phyloP scores from a whole-genome alignment of 2,797 vertebrate species.

The Discoglossus pictus region DNA sequence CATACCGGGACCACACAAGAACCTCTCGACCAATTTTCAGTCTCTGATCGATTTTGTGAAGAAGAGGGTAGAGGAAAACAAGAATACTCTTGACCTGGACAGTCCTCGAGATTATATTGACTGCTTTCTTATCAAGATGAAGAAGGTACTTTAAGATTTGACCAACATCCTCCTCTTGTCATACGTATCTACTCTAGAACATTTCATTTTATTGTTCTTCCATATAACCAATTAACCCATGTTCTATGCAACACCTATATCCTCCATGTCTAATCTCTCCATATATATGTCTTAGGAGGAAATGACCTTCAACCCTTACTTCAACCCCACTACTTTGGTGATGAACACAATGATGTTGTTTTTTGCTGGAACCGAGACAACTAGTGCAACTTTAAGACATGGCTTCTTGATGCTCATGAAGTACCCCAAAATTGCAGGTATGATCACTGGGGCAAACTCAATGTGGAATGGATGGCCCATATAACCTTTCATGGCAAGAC shows the following conservation, averaged over 20 bases:
- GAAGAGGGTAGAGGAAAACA: constrained; percentile 23
- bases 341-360: constrained; percentile 43
- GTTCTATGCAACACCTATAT: no score
- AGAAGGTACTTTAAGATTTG: no score
- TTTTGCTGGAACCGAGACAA: constrained; percentile 41
- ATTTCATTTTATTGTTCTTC: no score
- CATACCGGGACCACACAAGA: constrained; percentile 27
- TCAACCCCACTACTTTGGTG: constrained; percentile 47
- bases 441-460: no score
- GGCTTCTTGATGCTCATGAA: constrained; percentile 53
- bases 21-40: constrained; percentile 24
- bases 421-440: no score
- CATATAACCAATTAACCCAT: no score
- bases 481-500: no score
- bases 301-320: constrained; percentile 32
- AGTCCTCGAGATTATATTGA: constrained; percentile 41
- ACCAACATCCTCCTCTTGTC: no score
- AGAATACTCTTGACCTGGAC: constrained; percentile 18
- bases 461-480: no score
- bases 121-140: constrained; percentile 42
- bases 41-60: constrained; percentile 34
- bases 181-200: no score
- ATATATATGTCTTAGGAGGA: constrained; percentile 39
- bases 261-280: no score
- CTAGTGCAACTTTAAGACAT: constrained; percentile 50